phyloP scores from a whole-genome alignment of 1,140 invertebrate genomes.

The Teleopsis dalmanni region DNA sequence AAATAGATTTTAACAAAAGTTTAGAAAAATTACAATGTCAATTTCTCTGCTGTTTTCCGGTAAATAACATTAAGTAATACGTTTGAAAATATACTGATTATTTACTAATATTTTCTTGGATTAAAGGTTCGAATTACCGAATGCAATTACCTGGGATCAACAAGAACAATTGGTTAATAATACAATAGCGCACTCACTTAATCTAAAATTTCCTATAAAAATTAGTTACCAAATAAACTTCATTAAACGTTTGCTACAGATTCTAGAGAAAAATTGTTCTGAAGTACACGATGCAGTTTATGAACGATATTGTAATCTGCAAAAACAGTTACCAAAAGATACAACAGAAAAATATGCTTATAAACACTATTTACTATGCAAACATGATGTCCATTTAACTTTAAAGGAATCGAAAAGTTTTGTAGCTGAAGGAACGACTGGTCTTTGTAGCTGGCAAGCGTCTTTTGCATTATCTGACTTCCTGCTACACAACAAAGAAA shows the following conservation, averaged over 20 bases:
- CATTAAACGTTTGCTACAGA: constrained; percentile 28
- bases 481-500: constrained; percentile 19
- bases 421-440: constrained; percentile 37
- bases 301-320: constrained; percentile 19
- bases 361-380: constrained; percentile 31
- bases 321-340: constrained; percentile 5
- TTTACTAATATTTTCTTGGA: not conserved
- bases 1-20: no score
- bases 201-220: constrained; percentile 25
- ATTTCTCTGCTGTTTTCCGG: constrained; percentile 10
- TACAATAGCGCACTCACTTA: constrained; percentile 25
- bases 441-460: constrained; percentile 40
- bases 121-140: no score
- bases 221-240: constrained; percentile 33
- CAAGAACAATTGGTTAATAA: constrained; percentile 26
- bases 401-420: constrained; percentile 35
- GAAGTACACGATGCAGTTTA: constrained; percentile 39
- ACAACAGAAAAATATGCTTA: constrained; percentile 19
- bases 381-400: constrained; percentile 15
- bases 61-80: constrained; percentile 7
- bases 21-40: constrained; percentile 3
- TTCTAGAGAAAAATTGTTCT: constrained; percentile 22
- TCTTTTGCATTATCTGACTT: constrained; percentile 33
- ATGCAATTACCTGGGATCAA: constrained; percentile 18
- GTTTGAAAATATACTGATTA: not conserved